Evolutionary conservation across 2,888 invertebrate genomes (phyloP).

Genomic region (Nephrotoma guestfalica): DNA sequence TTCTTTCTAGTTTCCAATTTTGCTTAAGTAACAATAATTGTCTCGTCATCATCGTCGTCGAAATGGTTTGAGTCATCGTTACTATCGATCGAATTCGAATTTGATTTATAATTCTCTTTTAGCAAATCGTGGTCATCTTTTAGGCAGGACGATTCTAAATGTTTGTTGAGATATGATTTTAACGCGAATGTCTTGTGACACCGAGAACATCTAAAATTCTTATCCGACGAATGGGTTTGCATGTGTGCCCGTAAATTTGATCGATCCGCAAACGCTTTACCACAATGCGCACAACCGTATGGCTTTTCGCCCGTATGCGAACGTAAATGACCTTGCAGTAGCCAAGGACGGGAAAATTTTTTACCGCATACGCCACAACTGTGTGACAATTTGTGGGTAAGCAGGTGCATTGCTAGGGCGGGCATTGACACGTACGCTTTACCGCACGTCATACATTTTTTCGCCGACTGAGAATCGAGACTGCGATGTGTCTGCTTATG

Average conservation of each 20-base stretch:
- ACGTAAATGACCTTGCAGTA: conserved; percentile 71
- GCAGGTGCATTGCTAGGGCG: conserved; percentile 84
- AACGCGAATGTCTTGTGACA: conserved; percentile 87
- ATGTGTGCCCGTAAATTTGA: conserved; percentile 89
- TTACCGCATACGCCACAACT: conserved; percentile 88
- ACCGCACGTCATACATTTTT: conserved; percentile 88
- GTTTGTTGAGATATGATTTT: conserved; percentile 91
- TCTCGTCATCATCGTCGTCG: conserved; percentile 28
- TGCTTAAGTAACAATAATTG: conserved; percentile 28
- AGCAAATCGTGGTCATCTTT: conserved; percentile 23
- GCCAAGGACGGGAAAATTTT: conserved; percentile 89
- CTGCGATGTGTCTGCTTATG: conserved; percentile 89
- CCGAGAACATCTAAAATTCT: conserved; percentile 73
- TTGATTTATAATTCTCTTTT: conserved; percentile 13
- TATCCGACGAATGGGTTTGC: conserved; percentile 85
- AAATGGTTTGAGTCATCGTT: background rate
- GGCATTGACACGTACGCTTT: conserved; percentile 98
- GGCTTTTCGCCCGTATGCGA: conserved; percentile 92
- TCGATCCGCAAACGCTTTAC: conserved; percentile 87
- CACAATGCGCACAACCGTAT: conserved; percentile 85
- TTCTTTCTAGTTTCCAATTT: background rate
- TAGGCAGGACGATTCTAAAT: conserved; percentile 80
- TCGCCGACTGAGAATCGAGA: conserved; percentile 87
- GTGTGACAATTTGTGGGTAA: conserved; percentile 85
- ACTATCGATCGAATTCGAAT: conserved; percentile 3